Conservation (phyloP, 2,888 invertebrate species). For the Patella caerulea region DNA sequence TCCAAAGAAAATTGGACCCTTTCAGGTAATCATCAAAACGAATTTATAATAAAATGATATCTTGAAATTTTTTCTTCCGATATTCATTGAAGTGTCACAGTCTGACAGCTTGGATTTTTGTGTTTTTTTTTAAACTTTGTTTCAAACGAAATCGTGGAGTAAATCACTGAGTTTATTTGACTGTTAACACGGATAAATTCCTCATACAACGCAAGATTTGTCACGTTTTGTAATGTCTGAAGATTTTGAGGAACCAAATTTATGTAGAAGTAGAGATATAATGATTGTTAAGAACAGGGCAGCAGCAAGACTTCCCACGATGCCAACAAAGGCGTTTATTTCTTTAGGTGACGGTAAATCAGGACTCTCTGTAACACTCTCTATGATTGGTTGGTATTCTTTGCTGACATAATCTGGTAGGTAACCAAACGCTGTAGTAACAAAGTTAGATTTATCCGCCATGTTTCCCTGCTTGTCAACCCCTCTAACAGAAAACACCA, state of each 20-base stretch:
- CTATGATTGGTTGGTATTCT: conserved; percentile 21
- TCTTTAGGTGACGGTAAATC: not conserved
- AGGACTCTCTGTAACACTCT: not conserved
- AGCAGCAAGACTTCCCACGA: conserved; percentile 21
- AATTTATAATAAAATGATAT: too few relatives aligned
- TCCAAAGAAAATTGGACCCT: too few relatives aligned
- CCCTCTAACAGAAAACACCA: conserved; percentile 46
- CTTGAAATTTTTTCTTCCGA: too few relatives aligned
- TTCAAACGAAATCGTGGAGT: too few relatives aligned
- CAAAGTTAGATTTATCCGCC: conserved; percentile 46
- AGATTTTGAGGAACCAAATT: not conserved
- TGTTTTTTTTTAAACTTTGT: too few relatives aligned
- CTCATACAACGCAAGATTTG: too few relatives aligned
- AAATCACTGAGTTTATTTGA: too few relatives aligned
- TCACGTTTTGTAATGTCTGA: not conserved
- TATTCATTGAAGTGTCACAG: too few relatives aligned
- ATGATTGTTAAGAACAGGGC: conserved; percentile 13
- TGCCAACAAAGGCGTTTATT: conserved; percentile 12
- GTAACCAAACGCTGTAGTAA: conserved; percentile 41
- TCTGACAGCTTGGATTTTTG: too few relatives aligned
- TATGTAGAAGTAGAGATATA: conserved; percentile 2
- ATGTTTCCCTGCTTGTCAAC: conserved; percentile 43
- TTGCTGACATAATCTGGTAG: conserved; percentile 36
- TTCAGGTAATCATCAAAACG: too few relatives aligned
- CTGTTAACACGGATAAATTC: too few relatives aligned